Evolutionary conservation across 1,140 invertebrate species (phyloP).

Genomic region (Phortica variegata): DNA sequence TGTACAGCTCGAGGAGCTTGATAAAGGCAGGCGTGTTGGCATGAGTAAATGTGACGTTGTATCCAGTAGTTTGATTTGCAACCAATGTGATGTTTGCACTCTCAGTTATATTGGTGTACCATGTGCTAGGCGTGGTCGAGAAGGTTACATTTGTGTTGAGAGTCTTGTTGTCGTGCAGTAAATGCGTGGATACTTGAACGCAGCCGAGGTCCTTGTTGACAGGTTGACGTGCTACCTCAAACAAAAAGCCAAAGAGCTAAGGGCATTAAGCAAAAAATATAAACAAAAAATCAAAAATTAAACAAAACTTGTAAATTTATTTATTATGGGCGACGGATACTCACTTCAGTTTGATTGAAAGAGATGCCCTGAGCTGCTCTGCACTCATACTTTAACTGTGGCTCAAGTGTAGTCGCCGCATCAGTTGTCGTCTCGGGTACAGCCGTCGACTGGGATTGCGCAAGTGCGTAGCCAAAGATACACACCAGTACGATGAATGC

Average conservation of each 20-base stretch:
- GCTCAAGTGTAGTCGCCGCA: too few species aligned
- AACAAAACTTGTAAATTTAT: background rate
- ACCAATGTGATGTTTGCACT: conserved; percentile 16
- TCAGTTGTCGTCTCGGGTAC: too few species aligned
- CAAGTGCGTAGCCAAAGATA: conserved; percentile 1
- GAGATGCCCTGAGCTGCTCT: background rate
- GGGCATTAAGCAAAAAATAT: too few species aligned
- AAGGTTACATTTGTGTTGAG: conserved; percentile 21
- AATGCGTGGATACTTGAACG: background rate
- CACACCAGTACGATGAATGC: conserved; percentile 25
- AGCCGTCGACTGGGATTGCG: background rate
- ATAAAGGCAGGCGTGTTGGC: background rate
- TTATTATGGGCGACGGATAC: conserved; percentile 12
- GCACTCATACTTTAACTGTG: too few species aligned
- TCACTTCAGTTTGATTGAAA: conserved; percentile 31
- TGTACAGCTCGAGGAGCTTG: conserved; percentile 18
- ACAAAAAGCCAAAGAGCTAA: conserved; percentile 24
- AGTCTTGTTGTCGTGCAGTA: conserved; percentile 5
- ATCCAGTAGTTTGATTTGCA: background rate
- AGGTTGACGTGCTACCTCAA: conserved; percentile 30
- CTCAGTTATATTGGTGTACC: conserved; percentile 13
- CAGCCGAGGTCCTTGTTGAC: conserved; percentile 9
- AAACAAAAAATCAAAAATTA: background rate
- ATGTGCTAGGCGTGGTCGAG: conserved; percentile 10
- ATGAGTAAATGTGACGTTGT: conserved; percentile 20